A percentile compares a stretch with the other conserved stretches of the same genome.
phyloP scores from a whole-genome alignment of 2,113 vertebrate species.

The Acrocephalus kingi region DNA sequence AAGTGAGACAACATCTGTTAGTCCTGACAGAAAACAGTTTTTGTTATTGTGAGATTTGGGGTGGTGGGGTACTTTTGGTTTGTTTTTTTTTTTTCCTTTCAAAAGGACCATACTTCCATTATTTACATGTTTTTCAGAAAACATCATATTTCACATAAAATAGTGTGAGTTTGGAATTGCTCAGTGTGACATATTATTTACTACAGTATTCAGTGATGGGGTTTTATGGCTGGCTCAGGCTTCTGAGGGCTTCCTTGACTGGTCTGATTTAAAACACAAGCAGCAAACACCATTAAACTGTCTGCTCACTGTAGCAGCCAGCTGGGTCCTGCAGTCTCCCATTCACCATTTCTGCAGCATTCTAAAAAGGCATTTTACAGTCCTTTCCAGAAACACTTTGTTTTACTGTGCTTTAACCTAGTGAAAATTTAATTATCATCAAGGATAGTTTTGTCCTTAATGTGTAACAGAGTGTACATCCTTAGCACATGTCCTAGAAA shows the following conservation, averaged over 20 bases:
- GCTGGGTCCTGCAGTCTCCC: not conserved
- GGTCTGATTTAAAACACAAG: not conserved
- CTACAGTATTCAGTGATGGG: not conserved
- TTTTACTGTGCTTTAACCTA: not conserved
- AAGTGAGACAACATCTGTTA: not conserved
- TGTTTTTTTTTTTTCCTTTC: not conserved
- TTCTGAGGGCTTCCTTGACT: not conserved
- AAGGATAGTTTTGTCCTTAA: not conserved
- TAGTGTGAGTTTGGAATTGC: not conserved
- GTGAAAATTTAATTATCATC: not conserved
- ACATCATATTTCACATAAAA: not conserved
- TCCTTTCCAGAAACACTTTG: not conserved
- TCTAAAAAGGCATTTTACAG: not conserved
- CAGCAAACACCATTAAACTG: not conserved
- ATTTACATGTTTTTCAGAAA: not conserved
- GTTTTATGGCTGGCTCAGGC: not conserved
- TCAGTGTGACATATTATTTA: not conserved
- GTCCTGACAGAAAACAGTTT: not conserved
- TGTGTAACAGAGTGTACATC: fast-evolving
- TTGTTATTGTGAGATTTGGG: not conserved
- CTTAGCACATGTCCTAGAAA: not conserved
- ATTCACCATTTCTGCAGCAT: not conserved
- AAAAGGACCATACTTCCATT: not conserved
- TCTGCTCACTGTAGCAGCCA: not conserved
- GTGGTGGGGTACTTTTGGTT: not conserved